These are phyloP conservation scores for Athene cunicularia DNA, from an alignment of 2,113 vertebrate species.

Conservation along the genomic window DNA sequence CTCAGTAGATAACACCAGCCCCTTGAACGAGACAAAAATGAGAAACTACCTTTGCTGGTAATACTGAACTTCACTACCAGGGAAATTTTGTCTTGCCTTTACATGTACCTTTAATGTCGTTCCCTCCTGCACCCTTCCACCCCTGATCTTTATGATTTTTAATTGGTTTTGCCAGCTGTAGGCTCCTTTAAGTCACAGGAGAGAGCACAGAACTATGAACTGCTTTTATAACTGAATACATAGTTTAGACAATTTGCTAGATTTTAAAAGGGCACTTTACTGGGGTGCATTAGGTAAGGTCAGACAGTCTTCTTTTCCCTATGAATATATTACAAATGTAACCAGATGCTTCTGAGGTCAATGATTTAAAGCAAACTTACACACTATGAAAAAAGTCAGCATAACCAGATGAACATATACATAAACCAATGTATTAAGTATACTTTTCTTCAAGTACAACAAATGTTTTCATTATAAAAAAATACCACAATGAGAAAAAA, in stretches of 20 bases:
- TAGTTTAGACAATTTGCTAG: not conserved
- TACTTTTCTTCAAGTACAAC: not conserved
- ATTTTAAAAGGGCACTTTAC: not conserved
- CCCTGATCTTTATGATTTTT: not conserved
- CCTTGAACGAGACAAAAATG: not conserved
- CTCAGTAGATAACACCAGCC: not conserved
- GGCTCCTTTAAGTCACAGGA: not conserved
- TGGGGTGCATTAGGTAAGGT: not conserved
- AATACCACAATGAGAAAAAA: not conserved
- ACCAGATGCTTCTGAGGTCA: not conserved
- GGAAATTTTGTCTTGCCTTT: not conserved
- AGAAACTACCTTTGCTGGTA: not conserved
- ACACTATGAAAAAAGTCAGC: not conserved
- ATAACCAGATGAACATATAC: not conserved
- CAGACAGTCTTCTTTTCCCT: not conserved
- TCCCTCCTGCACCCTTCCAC: not conserved
- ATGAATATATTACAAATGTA: not conserved
- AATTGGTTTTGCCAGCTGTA: not conserved
- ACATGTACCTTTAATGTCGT: not conserved
- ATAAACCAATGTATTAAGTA: not conserved
- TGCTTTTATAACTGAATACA: not conserved
- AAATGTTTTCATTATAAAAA: not conserved
- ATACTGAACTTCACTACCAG: not conserved
- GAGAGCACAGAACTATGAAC: not conserved
- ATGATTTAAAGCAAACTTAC: not conserved